Conservation (phyloP, 1,140 invertebrate genomes). For the Hyles euphorbiae region DNA sequence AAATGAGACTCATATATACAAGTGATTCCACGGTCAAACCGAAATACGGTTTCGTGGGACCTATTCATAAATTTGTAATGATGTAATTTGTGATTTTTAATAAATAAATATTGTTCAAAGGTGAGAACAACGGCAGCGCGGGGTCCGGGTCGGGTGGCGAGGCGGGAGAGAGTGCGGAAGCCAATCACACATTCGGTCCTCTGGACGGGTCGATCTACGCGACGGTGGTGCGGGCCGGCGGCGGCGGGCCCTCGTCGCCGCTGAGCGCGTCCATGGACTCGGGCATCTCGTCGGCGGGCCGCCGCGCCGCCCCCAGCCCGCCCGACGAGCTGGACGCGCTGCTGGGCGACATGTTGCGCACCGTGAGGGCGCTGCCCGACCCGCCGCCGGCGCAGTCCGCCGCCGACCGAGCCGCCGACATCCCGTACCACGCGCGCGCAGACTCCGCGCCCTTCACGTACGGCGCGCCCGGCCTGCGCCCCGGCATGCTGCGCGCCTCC, state of each 20-base stretch:
- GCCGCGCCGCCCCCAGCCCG: conserved; percentile 70
- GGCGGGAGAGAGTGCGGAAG: conserved; percentile 74
- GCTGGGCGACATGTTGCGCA: conserved; percentile 87
- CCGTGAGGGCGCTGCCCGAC: conserved; percentile 86
- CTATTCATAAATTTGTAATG: too few relatives aligned
- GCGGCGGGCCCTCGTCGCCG: conserved; percentile 78
- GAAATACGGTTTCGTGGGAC: too few relatives aligned
- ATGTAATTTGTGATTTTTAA: too few relatives aligned
- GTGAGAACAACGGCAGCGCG: conserved; percentile 76
- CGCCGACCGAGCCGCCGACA: conserved; percentile 67
- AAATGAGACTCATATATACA: too few relatives aligned
- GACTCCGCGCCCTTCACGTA: conserved; percentile 90
- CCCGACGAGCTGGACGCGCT: conserved; percentile 74
- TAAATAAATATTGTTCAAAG: conserved; percentile 20
- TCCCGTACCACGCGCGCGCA: conserved; percentile 89
- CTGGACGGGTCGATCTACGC: conserved; percentile 93
- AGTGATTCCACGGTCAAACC: too few relatives aligned
- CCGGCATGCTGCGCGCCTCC: conserved; percentile 77
- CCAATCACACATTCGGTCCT: conserved; percentile 84
- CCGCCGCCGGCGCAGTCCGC: conserved; percentile 75
- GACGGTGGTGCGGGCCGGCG: conserved; percentile 79
- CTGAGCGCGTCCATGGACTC: conserved; percentile 90
- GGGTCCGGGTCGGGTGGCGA: conserved; percentile 83
- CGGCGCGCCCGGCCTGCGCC: conserved; percentile 77
- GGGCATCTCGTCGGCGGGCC: conserved; percentile 85